Evolutionary conservation across 2,113 vertebrate genomes (phyloP).

Genomic region (Anthoscopus minutus): DNA sequence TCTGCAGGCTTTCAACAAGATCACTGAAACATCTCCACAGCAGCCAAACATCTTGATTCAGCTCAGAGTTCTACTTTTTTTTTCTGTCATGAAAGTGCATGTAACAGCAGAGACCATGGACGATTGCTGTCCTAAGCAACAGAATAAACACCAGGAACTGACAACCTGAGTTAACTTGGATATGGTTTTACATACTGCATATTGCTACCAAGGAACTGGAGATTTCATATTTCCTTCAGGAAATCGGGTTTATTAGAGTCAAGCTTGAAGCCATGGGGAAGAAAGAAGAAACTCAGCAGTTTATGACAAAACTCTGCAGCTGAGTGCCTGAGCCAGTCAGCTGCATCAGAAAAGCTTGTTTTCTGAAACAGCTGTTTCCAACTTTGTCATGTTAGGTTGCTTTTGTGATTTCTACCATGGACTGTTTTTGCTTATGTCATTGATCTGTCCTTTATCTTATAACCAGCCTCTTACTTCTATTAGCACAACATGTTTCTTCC

Average conservation of each 20-base stretch:
- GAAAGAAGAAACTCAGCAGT: not conserved
- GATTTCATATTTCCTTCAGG: not conserved
- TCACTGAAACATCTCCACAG: not conserved
- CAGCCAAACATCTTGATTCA: not conserved
- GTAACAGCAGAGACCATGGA: not conserved
- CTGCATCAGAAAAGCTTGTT: not conserved
- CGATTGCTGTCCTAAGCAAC: not conserved
- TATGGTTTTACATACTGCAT: not conserved
- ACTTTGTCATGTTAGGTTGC: not conserved
- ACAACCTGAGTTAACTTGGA: not conserved
- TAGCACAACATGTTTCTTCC: not conserved
- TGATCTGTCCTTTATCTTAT: not conserved
- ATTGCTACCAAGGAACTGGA: not conserved
- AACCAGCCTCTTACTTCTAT: not conserved
- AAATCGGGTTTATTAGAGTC: not conserved
- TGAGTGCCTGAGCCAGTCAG: not conserved
- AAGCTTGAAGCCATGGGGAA: not conserved
- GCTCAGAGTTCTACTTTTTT: not conserved
- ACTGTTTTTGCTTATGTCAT: not conserved
- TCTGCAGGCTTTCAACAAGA: not conserved
- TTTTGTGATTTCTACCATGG: not conserved
- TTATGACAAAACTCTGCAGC: not conserved
- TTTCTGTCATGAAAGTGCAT: not conserved
- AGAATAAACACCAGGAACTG: not conserved
- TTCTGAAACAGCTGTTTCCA: not conserved